These are phyloP conservation scores for Sminthurinus signatus DNA, from an alignment of 1,140 invertebrate species.

Conservation along the genomic window DNA sequence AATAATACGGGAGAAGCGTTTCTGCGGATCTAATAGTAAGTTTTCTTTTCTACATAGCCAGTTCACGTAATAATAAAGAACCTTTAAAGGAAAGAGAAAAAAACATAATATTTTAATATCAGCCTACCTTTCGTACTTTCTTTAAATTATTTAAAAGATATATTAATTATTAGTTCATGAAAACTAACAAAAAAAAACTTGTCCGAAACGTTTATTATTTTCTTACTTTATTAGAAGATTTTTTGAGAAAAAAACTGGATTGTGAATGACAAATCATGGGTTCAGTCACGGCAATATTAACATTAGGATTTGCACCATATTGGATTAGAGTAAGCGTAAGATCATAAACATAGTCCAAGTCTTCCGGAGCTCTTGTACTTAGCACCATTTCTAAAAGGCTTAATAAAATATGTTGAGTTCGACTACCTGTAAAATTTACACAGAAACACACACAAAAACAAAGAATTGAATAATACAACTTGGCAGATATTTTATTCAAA, in stretches of 20 bases:
- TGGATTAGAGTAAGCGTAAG: slow-evolving; percentile 52
- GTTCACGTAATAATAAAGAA: slow-evolving; percentile 60
- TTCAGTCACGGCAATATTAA: slow-evolving; percentile 43
- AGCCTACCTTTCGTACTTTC: neutral
- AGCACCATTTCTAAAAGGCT: slow-evolving; percentile 61
- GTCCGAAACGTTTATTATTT: neutral
- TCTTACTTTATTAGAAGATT: slow-evolving; percentile 57
- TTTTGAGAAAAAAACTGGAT: slow-evolving; percentile 56
- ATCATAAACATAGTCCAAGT: slow-evolving; percentile 62
- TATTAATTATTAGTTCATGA: slow-evolving; percentile 6
- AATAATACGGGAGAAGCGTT: slow-evolving; percentile 58
- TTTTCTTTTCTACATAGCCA: slow-evolving; percentile 57
- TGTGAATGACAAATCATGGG: slow-evolving; percentile 49
- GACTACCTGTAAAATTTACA: slow-evolving; percentile 42
- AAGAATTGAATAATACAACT: slow-evolving; percentile 1
- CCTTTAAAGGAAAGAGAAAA: slow-evolving; percentile 39
- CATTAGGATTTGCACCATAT: slow-evolving; percentile 59
- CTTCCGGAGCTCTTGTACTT: slow-evolving; percentile 55
- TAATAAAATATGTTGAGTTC: slow-evolving; percentile 60
- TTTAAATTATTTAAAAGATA: neutral
- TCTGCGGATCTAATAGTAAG: slow-evolving; percentile 54
- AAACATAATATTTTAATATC: no score
- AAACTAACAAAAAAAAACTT: no score
- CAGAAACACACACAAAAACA: no score
- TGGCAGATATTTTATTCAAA: no score